phyloP scores from a whole-genome alignment of 2,797 vertebrate species.

The Sebastolobus alascanus region DNA sequence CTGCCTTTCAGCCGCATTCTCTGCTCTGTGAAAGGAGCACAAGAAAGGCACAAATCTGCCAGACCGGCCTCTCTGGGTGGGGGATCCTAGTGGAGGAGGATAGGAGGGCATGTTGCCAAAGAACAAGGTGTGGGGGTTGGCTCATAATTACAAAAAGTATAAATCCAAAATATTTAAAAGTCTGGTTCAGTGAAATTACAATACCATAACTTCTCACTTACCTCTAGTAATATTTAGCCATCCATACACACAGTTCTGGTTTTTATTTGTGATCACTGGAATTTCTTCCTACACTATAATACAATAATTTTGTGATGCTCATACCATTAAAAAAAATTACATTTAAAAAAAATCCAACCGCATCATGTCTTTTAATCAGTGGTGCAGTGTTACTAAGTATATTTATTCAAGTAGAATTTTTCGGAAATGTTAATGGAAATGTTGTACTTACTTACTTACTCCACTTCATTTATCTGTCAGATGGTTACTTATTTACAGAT shows the following conservation, averaged over 20 bases:
- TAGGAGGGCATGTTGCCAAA: conserved; percentile 50
- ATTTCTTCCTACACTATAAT: background rate
- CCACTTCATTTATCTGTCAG: background rate
- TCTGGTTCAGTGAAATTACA: background rate
- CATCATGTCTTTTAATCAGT: background rate
- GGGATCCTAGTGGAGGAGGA: conserved; percentile 52
- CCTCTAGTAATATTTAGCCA: background rate
- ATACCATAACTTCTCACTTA: background rate
- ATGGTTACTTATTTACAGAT: background rate
- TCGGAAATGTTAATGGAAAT: background rate
- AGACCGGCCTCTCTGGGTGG: conserved; percentile 66
- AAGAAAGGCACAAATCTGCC: conserved; percentile 82
- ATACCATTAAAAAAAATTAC: background rate
- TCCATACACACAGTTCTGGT: background rate
- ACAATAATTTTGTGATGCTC: background rate
- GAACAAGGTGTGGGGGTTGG: conserved; percentile 48
- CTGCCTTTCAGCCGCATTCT: conserved; percentile 83
- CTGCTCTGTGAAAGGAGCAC: conserved; percentile 74
- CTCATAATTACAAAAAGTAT: conserved; percentile 1
- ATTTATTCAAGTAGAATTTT: background rate
- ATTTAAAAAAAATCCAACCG: background rate
- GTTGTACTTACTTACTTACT: background rate
- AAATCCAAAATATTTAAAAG: conserved; percentile 12
- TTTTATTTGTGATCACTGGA: background rate
- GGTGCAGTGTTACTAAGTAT: background rate